Conservation (phyloP, 2,888 invertebrate genomes). For the Drosophila mettleri region DNA sequence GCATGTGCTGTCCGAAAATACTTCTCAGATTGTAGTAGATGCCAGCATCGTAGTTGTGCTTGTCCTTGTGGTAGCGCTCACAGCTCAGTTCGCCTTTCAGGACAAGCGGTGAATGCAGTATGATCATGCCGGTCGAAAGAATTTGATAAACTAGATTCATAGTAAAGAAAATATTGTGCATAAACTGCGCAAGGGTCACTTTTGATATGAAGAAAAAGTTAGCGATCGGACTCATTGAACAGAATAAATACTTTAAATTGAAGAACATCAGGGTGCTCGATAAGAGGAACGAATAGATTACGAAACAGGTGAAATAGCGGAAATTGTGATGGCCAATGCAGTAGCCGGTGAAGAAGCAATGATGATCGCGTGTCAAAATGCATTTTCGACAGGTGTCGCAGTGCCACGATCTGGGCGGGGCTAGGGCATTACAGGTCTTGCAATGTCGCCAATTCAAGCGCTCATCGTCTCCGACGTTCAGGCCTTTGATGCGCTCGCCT, state of each 20-base stretch:
- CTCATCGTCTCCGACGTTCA: background rate
- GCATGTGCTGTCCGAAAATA: slow-evolving; percentile 8
- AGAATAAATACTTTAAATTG: background rate
- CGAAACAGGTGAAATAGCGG: slow-evolving; percentile 6
- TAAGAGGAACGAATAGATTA: background rate
- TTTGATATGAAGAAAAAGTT: accelerated
- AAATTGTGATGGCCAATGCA: slow-evolving; percentile 14
- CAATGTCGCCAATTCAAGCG: background rate
- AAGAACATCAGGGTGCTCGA: background rate
- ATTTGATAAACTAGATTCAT: background rate
- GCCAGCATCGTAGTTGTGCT: background rate
- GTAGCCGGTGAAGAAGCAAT: slow-evolving; percentile 2
- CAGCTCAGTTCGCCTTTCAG: background rate
- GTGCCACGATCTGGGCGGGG: slow-evolving; percentile 8
- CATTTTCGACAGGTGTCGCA: background rate
- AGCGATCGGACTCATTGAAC: background rate
- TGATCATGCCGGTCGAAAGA: background rate
- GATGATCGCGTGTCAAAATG: slow-evolving; percentile 3
- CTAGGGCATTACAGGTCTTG: background rate
- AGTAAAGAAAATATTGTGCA: background rate
- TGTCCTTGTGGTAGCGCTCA: background rate
- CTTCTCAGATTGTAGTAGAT: slow-evolving; percentile 1
- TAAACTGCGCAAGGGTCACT: accelerated
- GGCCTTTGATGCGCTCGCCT: background rate
- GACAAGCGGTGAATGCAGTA: background rate